Base-by-base conservation (phyloP, 2,113 vertebrate genomes). In the Cephalopterus ornatus region DNA sequence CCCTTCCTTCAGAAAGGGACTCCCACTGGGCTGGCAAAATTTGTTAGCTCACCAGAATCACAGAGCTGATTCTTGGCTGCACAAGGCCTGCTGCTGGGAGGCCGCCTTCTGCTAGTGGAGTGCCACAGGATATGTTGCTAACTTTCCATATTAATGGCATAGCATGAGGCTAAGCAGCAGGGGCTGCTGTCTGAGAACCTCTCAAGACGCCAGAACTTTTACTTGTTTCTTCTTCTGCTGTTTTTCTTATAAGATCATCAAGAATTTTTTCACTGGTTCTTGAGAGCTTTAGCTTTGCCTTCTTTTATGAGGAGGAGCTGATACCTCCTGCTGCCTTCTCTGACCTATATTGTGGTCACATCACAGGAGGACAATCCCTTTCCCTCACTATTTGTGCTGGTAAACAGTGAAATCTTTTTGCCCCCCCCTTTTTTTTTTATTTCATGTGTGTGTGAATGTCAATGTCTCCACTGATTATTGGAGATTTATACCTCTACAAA, bases 161-260 rank as follows among this genome's bases (percentile, higher is more conserved):
- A 75, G n/a, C 44, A n/a, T 32, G 52, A 78, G 49, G n/a, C 35
- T 82, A 77, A 91, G 65, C 85, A 94, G 73, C 53, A 65, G 86
- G 88, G n/a, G 53, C 58, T 91, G 77, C 84, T 94, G 82, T 53
- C 79, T 50, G n/a, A 83, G 78, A 89, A 66, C 30, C 78, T 93
- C 82, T 86, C 82, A 94, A 66, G 63, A 62, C 46, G 76, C 32
- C 4, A 70, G 17, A 15, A 17, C 11, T 86, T 82, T 67, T 67
- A 74, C 9, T 74, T 86, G 80, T 83, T 76, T 90, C 83, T 92
- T 96, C 62, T 87, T 74, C 42, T 81, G 11, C 49, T 35, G 19
- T 10, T 77, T 93, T 78, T 78, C 4, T 32, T 49, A 15, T 30
- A 68, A 68, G 37, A 66, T 75, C n/a, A 91, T 78, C 46, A 71